A percentile compares a stretch with the other conserved stretches of the same genome.
phyloP scores from a whole-genome alignment of 2,888 invertebrate genomes.

The Dolichomitus sp. region DNA sequence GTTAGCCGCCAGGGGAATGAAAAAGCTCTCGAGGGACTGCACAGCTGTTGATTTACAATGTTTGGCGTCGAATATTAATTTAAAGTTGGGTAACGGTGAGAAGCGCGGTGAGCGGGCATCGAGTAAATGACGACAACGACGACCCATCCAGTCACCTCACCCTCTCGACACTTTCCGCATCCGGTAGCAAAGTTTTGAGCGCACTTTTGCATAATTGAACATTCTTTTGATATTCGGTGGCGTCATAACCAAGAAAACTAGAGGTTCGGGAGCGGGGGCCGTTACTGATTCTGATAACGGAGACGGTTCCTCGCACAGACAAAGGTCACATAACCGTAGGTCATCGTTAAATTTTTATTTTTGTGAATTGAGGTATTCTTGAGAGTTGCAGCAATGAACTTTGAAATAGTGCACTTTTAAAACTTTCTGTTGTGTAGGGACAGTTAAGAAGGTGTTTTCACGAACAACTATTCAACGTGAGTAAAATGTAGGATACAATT shows the following conservation, averaged over 20 bases:
- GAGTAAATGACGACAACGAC: constrained; percentile 49
- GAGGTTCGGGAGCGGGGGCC: constrained; percentile 6
- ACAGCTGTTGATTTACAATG: constrained; percentile 80
- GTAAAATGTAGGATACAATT: too few species aligned
- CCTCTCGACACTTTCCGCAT: constrained; percentile 42
- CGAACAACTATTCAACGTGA: too few species aligned
- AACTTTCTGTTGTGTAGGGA: background rate
- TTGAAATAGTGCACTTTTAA: background rate
- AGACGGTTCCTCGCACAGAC: background rate
- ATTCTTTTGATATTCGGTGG: constrained; percentile 74
- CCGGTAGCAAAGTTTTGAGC: constrained; percentile 58
- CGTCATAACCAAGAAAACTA: constrained; percentile 60
- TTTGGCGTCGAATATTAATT: constrained; percentile 82
- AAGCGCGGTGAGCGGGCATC: constrained; percentile 58
- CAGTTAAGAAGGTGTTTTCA: background rate
- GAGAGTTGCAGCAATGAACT: background rate
- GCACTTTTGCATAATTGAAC: constrained; percentile 83
- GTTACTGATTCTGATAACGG: constrained; percentile 29
- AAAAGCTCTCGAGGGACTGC: constrained; percentile 69
- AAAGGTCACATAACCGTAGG: background rate
- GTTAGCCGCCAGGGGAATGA: constrained; percentile 54
- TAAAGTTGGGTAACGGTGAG: constrained; percentile 75
- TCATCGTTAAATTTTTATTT: constrained; percentile 2
- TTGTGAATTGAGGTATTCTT: background rate
- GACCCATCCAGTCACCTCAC: constrained; percentile 4